Evolutionary conservation across 2,888 invertebrate genomes (phyloP).

Genomic region (Sarcophaga carnaria): DNA sequence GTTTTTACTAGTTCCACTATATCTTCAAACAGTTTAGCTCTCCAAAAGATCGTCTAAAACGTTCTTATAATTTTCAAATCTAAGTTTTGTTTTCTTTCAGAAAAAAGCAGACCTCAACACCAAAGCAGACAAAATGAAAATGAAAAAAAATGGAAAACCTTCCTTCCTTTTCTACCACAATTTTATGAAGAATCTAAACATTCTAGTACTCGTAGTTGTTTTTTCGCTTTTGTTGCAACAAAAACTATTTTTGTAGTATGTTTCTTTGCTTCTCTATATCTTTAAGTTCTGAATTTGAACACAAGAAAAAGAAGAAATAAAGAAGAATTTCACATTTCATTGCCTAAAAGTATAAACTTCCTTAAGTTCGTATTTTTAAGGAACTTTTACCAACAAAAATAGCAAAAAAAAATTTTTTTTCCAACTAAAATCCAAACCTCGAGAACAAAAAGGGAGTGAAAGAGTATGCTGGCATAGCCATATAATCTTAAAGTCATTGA

Average conservation of each 20-base stretch:
- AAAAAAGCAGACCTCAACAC: conserved; percentile 8
- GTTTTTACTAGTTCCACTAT: too few species aligned
- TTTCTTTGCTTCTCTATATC: conserved; percentile 14
- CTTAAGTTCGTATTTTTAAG: conserved; percentile 48
- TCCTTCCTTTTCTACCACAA: conserved; percentile 34
- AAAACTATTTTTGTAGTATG: conserved; percentile 16
- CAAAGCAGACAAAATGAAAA: conserved; percentile 32
- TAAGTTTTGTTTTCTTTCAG: not conserved
- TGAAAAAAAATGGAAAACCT: not conserved
- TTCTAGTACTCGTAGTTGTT: not conserved
- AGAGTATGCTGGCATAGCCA: conserved; percentile 50
- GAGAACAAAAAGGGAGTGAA: not conserved
- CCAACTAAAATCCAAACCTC: conserved; percentile 8
- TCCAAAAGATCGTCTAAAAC: not conserved
- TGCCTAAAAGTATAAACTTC: conserved; percentile 59
- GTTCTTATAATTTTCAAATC: not conserved
- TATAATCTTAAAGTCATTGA: conserved; percentile 65
- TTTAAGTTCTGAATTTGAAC: conserved; percentile 50
- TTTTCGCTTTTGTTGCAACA: not conserved
- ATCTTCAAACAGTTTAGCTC: not conserved
- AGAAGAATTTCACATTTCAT: conserved; percentile 48
- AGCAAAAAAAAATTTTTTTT: conserved; percentile 17
- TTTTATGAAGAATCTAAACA: conserved; percentile 55
- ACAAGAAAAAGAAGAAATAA: conserved; percentile 28
- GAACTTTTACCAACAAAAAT: conserved; percentile 6